Evolutionary conservation across 2,888 invertebrate species (phyloP).

Genomic region (Diarsia dahlii): DNA sequence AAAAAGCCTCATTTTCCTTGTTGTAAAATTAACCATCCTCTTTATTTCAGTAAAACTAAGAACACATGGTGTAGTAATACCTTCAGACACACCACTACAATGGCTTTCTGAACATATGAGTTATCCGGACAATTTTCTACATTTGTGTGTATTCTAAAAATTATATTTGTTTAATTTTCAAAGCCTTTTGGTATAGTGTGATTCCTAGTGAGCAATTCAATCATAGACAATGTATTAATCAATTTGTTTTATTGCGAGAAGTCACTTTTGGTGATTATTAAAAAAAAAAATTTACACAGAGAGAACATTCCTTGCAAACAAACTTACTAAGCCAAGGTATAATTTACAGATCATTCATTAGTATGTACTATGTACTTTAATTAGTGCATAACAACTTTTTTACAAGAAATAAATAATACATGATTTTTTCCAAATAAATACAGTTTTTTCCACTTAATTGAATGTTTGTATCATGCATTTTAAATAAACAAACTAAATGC

Average conservation of each 20-base stretch:
- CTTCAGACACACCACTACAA: conserved; percentile 97
- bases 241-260: conserved; percentile 44
- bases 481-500: conserved; percentile 18
- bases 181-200: conserved; percentile 1
- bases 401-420: conserved; percentile 28
- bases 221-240: conserved; percentile 28
- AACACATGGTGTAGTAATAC: conserved; percentile 97
- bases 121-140: conserved; percentile 99
- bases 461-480: conserved; percentile 8
- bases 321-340: conserved; percentile 42
- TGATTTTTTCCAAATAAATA: conserved; percentile 35
- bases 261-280: conserved; percentile 51
- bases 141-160: conserved; percentile 92
- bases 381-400: conserved; percentile 6
- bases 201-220: conserved; percentile 20
- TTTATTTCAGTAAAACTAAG: conserved; percentile 92
- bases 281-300: conserved; percentile 46
- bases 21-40: background rate
- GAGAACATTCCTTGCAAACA: conserved; percentile 55
- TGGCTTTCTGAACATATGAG: conserved; percentile 99
- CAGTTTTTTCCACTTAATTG: background rate
- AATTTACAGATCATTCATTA: conserved; percentile 49
- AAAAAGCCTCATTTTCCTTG: background rate
- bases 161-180: background rate
- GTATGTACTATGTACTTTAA: conserved; percentile 22